Conservation (phyloP, 2,888 invertebrate species). For the Ophion obscuratus region DNA sequence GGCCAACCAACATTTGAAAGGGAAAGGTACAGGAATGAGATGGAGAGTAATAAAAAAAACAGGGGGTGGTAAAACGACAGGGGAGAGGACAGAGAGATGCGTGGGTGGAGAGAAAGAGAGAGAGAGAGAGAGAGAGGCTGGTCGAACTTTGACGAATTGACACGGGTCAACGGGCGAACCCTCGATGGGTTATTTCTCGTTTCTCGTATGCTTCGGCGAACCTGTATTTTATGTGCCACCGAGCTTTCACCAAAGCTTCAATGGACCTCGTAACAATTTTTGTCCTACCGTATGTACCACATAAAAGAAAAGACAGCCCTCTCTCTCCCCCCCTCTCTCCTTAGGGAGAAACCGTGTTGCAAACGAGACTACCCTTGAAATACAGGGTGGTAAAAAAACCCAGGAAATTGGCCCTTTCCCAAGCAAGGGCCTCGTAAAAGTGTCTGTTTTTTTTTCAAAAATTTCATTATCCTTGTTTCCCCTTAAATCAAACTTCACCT, state of each 20-base stretch:
- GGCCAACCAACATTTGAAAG: slow-evolving; percentile 1
- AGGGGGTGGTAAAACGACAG: neutral
- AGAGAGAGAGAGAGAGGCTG: slow-evolving; percentile 35
- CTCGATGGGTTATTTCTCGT: slow-evolving; percentile 74
- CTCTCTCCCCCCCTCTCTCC: neutral
- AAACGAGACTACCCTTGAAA: slow-evolving; percentile 6
- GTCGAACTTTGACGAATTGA: slow-evolving; percentile 71
- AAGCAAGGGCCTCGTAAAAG: too few species aligned
- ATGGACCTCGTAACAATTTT: slow-evolving; percentile 59
- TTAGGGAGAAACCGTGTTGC: neutral
- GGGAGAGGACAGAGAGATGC: neutral
- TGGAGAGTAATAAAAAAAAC: neutral
- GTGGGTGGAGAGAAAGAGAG: slow-evolving; percentile 4
- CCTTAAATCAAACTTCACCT: neutral
- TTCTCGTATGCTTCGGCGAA: slow-evolving; percentile 68
- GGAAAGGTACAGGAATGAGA: slow-evolving; percentile 6
- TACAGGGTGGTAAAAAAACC: too few species aligned
- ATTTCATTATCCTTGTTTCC: neutral
- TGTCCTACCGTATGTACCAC: slow-evolving; percentile 23
- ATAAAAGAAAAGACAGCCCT: neutral
- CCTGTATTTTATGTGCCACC: slow-evolving; percentile 73
- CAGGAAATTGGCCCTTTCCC: neutral
- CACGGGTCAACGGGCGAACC: slow-evolving; percentile 67
- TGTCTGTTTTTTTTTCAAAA: neutral
- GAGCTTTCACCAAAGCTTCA: slow-evolving; percentile 72